Percentiles rank a stretch among this genome's conserved stretches.
Conservation (phyloP, 2,888 invertebrate species). For the Calliopum simillimum region DNA sequence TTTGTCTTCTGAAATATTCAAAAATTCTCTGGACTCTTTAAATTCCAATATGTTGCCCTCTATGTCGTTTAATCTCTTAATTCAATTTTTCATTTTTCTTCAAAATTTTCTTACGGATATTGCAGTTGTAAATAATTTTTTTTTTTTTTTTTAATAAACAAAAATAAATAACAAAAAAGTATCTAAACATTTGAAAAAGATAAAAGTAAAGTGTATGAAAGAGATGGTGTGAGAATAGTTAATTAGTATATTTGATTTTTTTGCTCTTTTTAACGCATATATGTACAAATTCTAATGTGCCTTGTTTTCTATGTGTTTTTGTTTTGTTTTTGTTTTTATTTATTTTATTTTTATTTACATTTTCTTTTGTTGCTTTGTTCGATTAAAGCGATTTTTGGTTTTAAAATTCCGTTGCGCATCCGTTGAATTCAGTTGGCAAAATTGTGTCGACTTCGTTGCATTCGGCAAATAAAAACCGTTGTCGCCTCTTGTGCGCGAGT, state of each 20-base stretch:
- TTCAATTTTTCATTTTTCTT: no score
- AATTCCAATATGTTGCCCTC: not conserved
- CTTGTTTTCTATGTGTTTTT: not conserved
- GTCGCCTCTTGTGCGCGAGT: no score
- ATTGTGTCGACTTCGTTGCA: slow-evolving; percentile 60
- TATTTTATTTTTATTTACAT: not conserved
- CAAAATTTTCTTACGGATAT: no score
- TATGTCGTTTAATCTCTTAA: no score
- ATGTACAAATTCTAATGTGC: slow-evolving; percentile 1
- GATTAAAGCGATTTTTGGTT: slow-evolving; percentile 30
- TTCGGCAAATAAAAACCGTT: not conserved
- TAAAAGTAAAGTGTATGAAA: no score
- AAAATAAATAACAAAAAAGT: no score
- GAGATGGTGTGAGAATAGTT: no score
- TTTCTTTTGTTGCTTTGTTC: not conserved
- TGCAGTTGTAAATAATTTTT: no score
- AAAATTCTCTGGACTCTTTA: not conserved
- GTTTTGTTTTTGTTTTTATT: not conserved
- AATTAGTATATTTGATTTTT: not conserved
- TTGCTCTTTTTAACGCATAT: not conserved
- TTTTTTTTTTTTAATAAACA: no score
- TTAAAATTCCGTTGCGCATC: slow-evolving; percentile 60
- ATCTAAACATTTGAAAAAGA: no score
- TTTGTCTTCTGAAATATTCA: not conserved
- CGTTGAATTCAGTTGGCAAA: slow-evolving; percentile 57